Evolutionary conservation across 1,140 invertebrate genomes (phyloP), one percentile per base, ranked within the genome.

Genomic region (Latrodectus geometricus): DNA sequence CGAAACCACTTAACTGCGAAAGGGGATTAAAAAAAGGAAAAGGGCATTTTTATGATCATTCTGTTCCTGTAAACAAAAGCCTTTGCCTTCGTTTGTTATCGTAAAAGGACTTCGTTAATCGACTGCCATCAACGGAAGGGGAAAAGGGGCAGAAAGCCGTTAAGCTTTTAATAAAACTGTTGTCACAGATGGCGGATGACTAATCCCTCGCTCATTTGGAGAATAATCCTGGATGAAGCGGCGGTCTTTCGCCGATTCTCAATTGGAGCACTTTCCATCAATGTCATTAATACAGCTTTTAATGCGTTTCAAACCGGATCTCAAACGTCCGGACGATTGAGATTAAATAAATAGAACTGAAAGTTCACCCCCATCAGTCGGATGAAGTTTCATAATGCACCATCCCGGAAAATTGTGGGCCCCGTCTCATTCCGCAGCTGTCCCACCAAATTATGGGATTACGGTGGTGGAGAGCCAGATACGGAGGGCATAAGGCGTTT

Each of bases 81-180:
- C 21, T n/a, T n/a, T n/a, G n/a, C n/a, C n/a, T 23, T 11, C 61
- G n/a, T 69, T 69, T 69, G 68, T n/a, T 20, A n/a, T 69, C n/a
- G 68, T 7, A n/a, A 69, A n/a, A 69, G 68, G 68, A 69, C 17
- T 21, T 69, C 17, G 21, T 11, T n/a, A 69, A 69, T 69, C 54
- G 54, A 61, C 54, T 17, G 54, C 17, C 54, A 61, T 61, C 54
- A 61, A 8, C 11, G 54, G 17, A 8, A 14, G 11, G 11, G 54
- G 54, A 8, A 8, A 14, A 35, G 76, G 9, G 14, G n/a, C 66
- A 21, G 78, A 69, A 49, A 54, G 66, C 49, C 49, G 78, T 70
- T 80, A 80, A 70, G 66, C 78, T 54, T 80, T 80, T 80, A 69
- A 80, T 80, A 80, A 70, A 80, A 80, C 49, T 35, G 65, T 61